Evolutionary conservation across 2,797 vertebrate genomes (phyloP), one percentile per base, ranked within the genome.

Genomic region (Cyclopterus lumpus): DNA sequence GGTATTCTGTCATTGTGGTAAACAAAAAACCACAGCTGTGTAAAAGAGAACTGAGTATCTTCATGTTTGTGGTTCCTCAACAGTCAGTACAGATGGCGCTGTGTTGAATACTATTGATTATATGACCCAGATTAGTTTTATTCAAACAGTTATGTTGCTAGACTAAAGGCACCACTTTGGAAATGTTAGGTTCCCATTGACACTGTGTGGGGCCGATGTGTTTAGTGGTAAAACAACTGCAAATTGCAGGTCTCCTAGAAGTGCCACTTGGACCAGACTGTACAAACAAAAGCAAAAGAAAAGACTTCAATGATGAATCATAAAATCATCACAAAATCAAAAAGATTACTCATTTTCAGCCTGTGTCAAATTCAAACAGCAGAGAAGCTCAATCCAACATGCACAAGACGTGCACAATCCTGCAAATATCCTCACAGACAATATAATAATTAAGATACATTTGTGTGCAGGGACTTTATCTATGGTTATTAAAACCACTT

Each of bases 1-100:
- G 61, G 8, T 48, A 48, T 65, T 78, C 71, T 84, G 61, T 82
- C 60, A 75, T 71, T 85, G 66, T 65, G 65, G 58, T 64, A 38
- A 71, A 75, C 34, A 55, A 40, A 65, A 48, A 36, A 22, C 42
- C 38, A 38, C 61, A 32, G 5, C 20, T 64, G 64, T 72, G 46
- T 68, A 57, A 34, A 22, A 22, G 34, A 77, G 24, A 80, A 22
- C 9, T 5, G 36, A 34, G 22, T 26, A 40, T 40, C 51, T 62
- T 54, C 4, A 46, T 58, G 42, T 67, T 58, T 70, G 49, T 53
- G 70, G 55, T 49, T 51, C 8, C 22, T 14, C 12, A 53, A n/a
- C 20, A 20, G 30, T 38, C 38, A 60, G 28, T 60, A 36, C 57
- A 72, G 11, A 74, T 20, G 62, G 24, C 73, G 40, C 24, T n/a